Base-by-base conservation (phyloP, 2,888 invertebrate genomes). In the Falcaria lacertinaria region DNA sequence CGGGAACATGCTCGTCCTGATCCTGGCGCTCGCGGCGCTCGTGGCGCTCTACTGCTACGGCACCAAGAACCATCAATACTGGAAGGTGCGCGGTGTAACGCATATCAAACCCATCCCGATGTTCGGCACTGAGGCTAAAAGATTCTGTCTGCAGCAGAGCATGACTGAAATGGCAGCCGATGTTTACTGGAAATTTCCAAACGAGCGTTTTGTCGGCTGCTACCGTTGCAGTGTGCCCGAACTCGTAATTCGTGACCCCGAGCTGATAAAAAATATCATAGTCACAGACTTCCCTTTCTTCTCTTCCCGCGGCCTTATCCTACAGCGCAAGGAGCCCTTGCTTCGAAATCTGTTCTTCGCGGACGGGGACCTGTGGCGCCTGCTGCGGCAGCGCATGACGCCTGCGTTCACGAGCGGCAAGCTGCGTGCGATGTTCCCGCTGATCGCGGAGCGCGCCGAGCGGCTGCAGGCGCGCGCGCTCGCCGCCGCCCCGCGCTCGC, bases 341-440 rank as follows among this genome's bases (percentile, higher is more conserved):
- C 47, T 77, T 32, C 60, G 64, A 1, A 82, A 82, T 46, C 44
- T 81, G 44, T 80, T 81, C 50, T 73, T 75, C 42, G 72, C 67
- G 4, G 80, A 80, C 32, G 80, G 80, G 0, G 82, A 81, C 48
- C 35, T 68, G 32, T 80, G 80, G 82, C 61, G 69, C 19, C 54
- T 80, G 48, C 54, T 81, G 48, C 64, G 82, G 7, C 76, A 80
- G 55, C 74, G 78, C 42, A 69, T 80, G 67, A 76, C 78, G 15
- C 75, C 77, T 1, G 72, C 77, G 2, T 80, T 80, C 52, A 71
- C 79, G 2, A 74, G 71, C 45, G 75, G 74, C 40, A 80, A 79
- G 54, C 67, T 80, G 35, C 68, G 64, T 33, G 76, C 75, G 3
- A 80, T 80, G 80, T 80, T 80, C 48, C 80, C 80, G 11, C 63